Base-by-base conservation (phyloP, 2,113 vertebrate genomes). In the Neofelis nebulosa region DNA sequence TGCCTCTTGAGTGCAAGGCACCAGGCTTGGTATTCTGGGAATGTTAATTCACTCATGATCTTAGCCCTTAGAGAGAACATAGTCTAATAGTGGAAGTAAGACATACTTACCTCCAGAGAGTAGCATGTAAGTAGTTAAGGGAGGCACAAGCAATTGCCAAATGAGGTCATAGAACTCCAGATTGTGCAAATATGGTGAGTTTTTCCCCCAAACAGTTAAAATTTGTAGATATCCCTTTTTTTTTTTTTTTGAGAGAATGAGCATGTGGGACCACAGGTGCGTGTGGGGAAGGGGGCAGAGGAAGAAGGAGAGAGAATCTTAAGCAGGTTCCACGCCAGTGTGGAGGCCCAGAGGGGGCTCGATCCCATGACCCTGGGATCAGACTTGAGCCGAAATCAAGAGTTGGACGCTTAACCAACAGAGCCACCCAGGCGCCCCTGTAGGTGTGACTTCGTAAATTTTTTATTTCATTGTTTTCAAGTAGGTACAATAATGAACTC, bases 391-490 rank as follows among this genome's bases (percentile, higher is more conserved):
- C 21, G 7, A 61, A 61, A 61, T 61, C 21, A 61, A 61, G 21
- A 61, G 57, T 25, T 61, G 57, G 57, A 61, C 2, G 57, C 57
- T 61, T 61, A 61, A 61, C 57, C 21, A 61, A 18, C 21, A 3
- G 57, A 61, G 21, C 57, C 57, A 61, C 57, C 21, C 57, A 23
- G 57, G 57, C 9, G 7, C 7, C 57, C 57, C 57, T 74, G 4
- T 89, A 93, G 52, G 19, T n/a, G 31, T 94, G 69, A 29, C 52
- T 48, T 81, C 81, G 84, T 88, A 76, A 48, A 57, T n/a, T 85
- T 90, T 85, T 86, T 29, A 91, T 84, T 86, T 95, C 13, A 48
- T 71, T 69, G 18, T 91, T 94, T 98, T 94, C 74, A 91, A 89
- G 85, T 86, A 5, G 4, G 3, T 89, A 76, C 6, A 86, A 9